Evolutionary conservation across 2,797 vertebrate genomes (phyloP).

Genomic region (Syngnathus rostellatus): DNA sequence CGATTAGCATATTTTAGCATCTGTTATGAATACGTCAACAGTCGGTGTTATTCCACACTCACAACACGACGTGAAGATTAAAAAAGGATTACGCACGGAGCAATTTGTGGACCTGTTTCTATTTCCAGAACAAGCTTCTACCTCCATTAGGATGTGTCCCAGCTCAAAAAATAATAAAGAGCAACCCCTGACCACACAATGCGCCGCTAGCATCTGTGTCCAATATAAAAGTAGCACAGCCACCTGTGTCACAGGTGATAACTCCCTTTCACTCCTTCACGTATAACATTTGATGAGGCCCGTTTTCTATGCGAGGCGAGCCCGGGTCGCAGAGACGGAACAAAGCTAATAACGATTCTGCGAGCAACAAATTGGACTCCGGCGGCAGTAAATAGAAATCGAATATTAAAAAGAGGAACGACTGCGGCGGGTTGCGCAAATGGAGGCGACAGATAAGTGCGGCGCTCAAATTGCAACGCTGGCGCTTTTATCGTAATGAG

Average conservation of each 20-base stretch:
- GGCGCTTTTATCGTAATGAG: neutral
- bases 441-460: neutral
- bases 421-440: slow-evolving; percentile 4
- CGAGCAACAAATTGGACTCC: slow-evolving; percentile 8
- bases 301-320: slow-evolving; percentile 13
- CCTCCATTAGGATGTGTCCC: neutral
- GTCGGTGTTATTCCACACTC: neutral
- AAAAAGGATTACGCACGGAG: neutral
- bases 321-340: slow-evolving; percentile 16
- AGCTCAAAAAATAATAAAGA: neutral
- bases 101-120: neutral
- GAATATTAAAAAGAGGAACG: slow-evolving; percentile 2
- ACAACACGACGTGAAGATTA: neutral
- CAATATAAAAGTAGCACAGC: neutral
- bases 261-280: neutral
- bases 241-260: neutral
- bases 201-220: neutral
- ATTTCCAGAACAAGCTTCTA: neutral
- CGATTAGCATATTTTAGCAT: neutral
- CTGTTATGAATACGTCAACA: neutral
- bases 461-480: neutral
- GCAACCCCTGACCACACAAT: neutral
- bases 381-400: slow-evolving; percentile 6
- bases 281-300: neutral
- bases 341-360: slow-evolving; percentile 21